Evolutionary conservation across 2,888 invertebrate genomes (phyloP).

Genomic region (Hipparchia sbordonii): DNA sequence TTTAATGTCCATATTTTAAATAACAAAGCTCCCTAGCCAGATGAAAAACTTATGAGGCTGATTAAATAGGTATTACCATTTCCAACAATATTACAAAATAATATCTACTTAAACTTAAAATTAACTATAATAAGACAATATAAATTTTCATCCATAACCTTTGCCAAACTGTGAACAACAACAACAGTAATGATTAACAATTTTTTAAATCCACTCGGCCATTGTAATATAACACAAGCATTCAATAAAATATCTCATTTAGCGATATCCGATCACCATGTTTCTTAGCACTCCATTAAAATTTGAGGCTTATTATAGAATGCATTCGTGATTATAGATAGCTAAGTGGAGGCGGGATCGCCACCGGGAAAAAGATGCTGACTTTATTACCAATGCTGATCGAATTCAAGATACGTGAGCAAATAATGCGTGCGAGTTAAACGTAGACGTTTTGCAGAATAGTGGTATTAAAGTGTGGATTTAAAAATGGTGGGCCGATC

Average conservation of each 20-base stretch:
- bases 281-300: slow-evolving; percentile 78
- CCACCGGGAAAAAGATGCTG: slow-evolving; percentile 62
- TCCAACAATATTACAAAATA: no score
- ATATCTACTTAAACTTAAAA: no score
- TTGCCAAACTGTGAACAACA: no score
- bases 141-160: no score
- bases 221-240: slow-evolving; percentile 26
- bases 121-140: no score
- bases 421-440: slow-evolving; percentile 53
- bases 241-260: slow-evolving; percentile 33
- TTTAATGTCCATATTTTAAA: no score
- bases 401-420: slow-evolving; percentile 59
- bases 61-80: no score
- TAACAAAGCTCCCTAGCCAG: no score
- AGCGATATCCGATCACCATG: slow-evolving; percentile 54
- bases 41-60: no score
- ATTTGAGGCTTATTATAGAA: slow-evolving; percentile 62
- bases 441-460: slow-evolving; percentile 22
- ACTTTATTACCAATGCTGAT: slow-evolving; percentile 53
- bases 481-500: slow-evolving; percentile 10
- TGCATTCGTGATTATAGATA: slow-evolving; percentile 60
- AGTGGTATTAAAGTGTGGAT: slow-evolving; percentile 13
- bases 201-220: background rate
- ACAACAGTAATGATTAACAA: background rate
- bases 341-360: slow-evolving; percentile 56